phyloP scores from a whole-genome alignment of 2,797 vertebrate species.

The Macroramphosus scolopax region DNA sequence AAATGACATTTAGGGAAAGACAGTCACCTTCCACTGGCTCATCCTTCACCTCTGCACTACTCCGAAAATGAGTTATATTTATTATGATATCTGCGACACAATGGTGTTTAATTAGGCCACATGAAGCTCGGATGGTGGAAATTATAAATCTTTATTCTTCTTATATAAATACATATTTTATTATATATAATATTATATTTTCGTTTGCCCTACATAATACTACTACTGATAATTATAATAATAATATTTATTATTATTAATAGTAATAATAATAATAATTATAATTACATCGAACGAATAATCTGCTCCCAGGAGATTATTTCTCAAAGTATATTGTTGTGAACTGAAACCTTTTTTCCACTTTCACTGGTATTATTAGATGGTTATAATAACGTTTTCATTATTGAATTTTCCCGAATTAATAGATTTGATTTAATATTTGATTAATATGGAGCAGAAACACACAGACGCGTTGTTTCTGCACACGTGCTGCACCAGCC shows the following conservation, averaged over 20 bases:
- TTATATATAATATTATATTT: too few relatives aligned
- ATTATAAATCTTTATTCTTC: too few relatives aligned
- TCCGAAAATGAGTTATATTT: slow-evolving; percentile 13
- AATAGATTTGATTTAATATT: neutral
- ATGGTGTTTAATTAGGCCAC: too few relatives aligned
- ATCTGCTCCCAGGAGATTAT: slow-evolving; percentile 1
- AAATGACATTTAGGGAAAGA: slow-evolving; percentile 74
- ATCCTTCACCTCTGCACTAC: slow-evolving; percentile 32
- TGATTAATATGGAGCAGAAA: neutral
- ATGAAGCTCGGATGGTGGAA: too few relatives aligned
- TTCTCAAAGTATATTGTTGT: slow-evolving; percentile 7
- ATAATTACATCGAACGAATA: too few relatives aligned
- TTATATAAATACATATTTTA: too few relatives aligned
- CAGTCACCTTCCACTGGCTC: slow-evolving; percentile 42
- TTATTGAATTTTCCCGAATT: slow-evolving; percentile 4
- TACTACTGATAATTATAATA: too few relatives aligned
- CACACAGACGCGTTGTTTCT: neutral
- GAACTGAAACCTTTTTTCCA: neutral
- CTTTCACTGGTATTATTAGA: neutral
- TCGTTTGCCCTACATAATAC: too few relatives aligned
- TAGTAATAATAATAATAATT: too few relatives aligned
- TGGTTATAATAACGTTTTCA: neutral
- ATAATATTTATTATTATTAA: too few relatives aligned
- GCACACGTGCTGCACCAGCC: too few relatives aligned
- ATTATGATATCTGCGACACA: slow-evolving; percentile 13